Conservation (phyloP, 2,113 vertebrate species). For the Antennarius striatus region DNA sequence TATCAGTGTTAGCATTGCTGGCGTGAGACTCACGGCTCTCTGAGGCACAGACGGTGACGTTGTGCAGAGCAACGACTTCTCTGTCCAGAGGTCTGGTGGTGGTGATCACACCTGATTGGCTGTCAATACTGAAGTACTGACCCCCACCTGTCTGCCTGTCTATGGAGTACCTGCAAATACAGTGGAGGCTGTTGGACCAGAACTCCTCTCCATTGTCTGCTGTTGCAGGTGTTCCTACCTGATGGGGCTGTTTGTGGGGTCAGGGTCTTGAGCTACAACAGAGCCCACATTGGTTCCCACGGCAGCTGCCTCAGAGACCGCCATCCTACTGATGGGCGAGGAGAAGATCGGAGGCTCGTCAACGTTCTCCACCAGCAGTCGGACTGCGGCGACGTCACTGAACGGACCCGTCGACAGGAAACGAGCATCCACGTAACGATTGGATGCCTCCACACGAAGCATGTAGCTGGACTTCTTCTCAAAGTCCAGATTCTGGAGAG, state of each 20-base stretch:
- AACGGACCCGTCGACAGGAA: conserved; percentile 26
- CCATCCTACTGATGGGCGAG: neutral
- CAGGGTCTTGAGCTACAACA: conserved; percentile 42
- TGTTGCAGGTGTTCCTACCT: neutral
- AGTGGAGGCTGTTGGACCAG: neutral
- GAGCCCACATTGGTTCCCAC: conserved; percentile 43
- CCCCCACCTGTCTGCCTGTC: conserved; percentile 20
- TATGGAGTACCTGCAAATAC: conserved; percentile 36
- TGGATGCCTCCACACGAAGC: conserved; percentile 32
- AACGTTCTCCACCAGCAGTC: conserved; percentile 36
- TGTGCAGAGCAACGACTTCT: conserved; percentile 34
- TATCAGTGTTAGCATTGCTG: neutral
- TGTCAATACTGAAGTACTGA: conserved; percentile 39
- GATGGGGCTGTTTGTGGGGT: conserved; percentile 30
- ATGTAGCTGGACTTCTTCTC: conserved; percentile 45
- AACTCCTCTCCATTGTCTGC: neutral
- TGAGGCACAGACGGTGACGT: conserved; percentile 39
- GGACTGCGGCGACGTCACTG: conserved; percentile 24
- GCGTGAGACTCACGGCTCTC: conserved; percentile 31
- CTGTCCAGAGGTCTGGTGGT: conserved; percentile 38
- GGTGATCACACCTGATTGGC: conserved; percentile 33
- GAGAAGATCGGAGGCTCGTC: conserved; percentile 43
- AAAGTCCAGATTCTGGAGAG: conserved; percentile 40
- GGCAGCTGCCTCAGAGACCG: conserved; percentile 35
- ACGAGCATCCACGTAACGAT: conserved; percentile 30